Conservation (phyloP, 2,113 vertebrate genomes). For the Myotis yumanensis region DNA sequence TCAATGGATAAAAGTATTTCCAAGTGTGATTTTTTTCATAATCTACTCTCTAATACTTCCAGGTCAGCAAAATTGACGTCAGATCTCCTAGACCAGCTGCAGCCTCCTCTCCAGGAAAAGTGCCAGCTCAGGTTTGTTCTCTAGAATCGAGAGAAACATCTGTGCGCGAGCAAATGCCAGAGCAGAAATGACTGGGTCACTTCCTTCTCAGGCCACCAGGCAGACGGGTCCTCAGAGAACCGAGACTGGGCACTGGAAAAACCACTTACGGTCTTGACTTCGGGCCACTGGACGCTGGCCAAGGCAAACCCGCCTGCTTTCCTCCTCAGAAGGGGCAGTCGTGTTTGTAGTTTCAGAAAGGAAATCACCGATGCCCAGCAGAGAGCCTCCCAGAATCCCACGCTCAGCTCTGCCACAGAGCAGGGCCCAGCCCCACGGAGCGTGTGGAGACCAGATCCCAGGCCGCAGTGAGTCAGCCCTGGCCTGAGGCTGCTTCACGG, state of each 20-base stretch:
- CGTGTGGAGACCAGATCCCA: constrained; percentile 56
- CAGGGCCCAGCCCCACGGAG: constrained; percentile 26
- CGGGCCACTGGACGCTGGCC: constrained; percentile 39
- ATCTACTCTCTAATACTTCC: background rate
- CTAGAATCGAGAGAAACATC: constrained; percentile 62
- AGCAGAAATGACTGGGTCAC: constrained; percentile 43
- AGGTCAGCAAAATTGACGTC: constrained; percentile 33
- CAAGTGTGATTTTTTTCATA: constrained; percentile 4
- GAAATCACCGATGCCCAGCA: constrained; percentile 62
- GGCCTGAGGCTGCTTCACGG: background rate
- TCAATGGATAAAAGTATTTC: background rate
- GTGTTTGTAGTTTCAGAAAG: constrained; percentile 71
- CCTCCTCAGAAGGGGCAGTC: constrained; percentile 67
- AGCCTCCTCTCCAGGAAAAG: background rate
- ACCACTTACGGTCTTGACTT: constrained; percentile 62
- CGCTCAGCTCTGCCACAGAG: background rate
- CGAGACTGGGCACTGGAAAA: constrained; percentile 51
- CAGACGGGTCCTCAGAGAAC: constrained; percentile 54
- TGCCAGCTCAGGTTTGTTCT: background rate
- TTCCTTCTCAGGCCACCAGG: constrained; percentile 71
- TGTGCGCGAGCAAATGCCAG: constrained; percentile 46
- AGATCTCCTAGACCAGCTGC: background rate
- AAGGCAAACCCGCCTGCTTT: constrained; percentile 76
- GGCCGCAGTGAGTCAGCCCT: background rate
- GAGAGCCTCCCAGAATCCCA: constrained; percentile 61